phyloP scores from a whole-genome alignment of 2,888 invertebrate species.

The Rhagonycha fulva region DNA sequence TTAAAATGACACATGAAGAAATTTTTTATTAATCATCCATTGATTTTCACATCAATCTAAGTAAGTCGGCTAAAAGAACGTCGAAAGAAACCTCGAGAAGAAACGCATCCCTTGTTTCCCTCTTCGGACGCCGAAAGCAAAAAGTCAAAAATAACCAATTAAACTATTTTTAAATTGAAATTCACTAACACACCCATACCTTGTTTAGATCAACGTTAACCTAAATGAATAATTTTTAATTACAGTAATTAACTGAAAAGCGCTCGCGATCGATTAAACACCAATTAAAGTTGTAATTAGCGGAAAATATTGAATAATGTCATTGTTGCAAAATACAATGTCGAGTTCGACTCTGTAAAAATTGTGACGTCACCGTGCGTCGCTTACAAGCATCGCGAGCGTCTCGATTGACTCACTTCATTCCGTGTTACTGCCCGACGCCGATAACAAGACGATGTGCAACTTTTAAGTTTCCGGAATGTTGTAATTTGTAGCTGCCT shows the following conservation, averaged over 20 bases:
- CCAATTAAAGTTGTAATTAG: neutral
- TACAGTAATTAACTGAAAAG: neutral
- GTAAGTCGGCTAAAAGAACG: neutral
- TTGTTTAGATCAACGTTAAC: neutral
- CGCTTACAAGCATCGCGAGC: slow-evolving; percentile 25
- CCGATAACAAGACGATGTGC: slow-evolving; percentile 23
- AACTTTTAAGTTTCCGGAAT: slow-evolving; percentile 21
- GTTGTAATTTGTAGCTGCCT: slow-evolving; percentile 21
- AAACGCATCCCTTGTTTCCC: neutral
- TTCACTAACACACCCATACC: neutral
- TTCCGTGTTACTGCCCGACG: slow-evolving; percentile 22
- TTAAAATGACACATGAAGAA: slow-evolving; percentile 12
- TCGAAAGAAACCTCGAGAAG: neutral
- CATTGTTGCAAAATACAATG: neutral
- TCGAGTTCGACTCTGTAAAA: slow-evolving; percentile 16
- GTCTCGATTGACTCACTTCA: slow-evolving; percentile 20
- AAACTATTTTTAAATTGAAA: neutral
- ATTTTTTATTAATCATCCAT: slow-evolving; percentile 3
- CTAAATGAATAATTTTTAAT: neutral
- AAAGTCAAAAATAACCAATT: neutral
- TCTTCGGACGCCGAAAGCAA: neutral
- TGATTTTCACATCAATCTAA: neutral
- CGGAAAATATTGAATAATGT: neutral
- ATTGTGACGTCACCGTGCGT: slow-evolving; percentile 22
- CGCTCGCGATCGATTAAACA: neutral